These are phyloP conservation scores for Cybosia mesomella DNA, from an alignment of 2,888 invertebrate species.

Conservation along the genomic window DNA sequence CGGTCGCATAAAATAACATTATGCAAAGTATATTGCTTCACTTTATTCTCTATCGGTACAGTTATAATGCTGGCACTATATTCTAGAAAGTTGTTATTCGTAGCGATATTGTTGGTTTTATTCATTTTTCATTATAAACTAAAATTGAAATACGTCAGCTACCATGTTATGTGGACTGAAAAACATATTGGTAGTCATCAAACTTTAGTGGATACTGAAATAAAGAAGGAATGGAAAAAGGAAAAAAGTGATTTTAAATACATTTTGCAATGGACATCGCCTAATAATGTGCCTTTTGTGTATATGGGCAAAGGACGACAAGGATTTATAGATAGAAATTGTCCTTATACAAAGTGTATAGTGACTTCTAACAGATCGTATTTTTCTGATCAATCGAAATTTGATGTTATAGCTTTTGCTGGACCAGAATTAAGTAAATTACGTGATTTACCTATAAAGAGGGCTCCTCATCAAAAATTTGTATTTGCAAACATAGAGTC, in stretches of 20 bases:
- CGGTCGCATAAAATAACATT: not conserved
- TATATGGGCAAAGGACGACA: slow-evolving; percentile 64
- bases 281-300: slow-evolving; percentile 61
- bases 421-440: slow-evolving; percentile 30
- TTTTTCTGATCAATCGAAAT: slow-evolving; percentile 43
- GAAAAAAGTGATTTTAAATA: slow-evolving; percentile 6
- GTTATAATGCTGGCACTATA: not conserved
- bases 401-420: slow-evolving; percentile 52
- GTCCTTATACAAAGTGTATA: slow-evolving; percentile 41
- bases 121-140: slow-evolving; percentile 1
- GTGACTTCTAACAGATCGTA: slow-evolving; percentile 27
- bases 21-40: not conserved
- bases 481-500: slow-evolving; percentile 64
- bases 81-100: not conserved
- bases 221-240: not conserved
- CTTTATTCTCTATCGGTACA: not conserved
- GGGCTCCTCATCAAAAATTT: slow-evolving; percentile 63
- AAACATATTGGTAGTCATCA: not conserved
- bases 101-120: not conserved
- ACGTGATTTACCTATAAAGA: slow-evolving; percentile 47
- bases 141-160: not conserved
- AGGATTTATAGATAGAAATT: slow-evolving; percentile 63
- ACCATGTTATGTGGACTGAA: not conserved
- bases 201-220: not conserved
- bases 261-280: slow-evolving; percentile 62